A percentile compares a stretch with the other conserved stretches of the same genome.
Conservation (phyloP, 2,113 vertebrate genomes). For the Polypterus bichir region DNA sequence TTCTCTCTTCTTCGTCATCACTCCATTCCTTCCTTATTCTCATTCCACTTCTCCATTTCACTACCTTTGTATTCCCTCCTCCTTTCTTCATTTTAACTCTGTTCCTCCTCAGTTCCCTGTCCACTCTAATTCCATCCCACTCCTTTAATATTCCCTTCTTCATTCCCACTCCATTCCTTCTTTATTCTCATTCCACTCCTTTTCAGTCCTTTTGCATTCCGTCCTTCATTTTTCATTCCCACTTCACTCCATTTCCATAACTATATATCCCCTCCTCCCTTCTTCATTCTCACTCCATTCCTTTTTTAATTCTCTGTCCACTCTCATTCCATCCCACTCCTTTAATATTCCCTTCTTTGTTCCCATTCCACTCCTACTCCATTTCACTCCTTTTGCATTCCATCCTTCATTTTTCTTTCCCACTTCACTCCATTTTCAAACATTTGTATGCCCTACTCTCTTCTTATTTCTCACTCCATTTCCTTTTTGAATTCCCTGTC, state of each 20-base stretch:
- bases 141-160: slow-evolving; percentile 13
- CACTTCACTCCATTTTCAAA: slow-evolving; percentile 22
- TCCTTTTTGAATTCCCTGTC: too few species aligned
- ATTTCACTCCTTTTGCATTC: slow-evolving; percentile 24
- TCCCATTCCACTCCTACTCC: background rate
- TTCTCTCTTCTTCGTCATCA: slow-evolving; percentile 38
- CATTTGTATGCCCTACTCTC: too few species aligned
- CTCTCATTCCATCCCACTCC: slow-evolving; percentile 1
- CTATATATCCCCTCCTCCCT: background rate
- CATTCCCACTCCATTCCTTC: background rate
- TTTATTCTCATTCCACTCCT: background rate
- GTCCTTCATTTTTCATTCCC: background rate
- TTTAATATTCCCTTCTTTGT: background rate
- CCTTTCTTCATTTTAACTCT: slow-evolving; percentile 12
- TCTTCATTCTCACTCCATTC: slow-evolving; percentile 10
- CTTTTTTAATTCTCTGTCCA: slow-evolving; percentile 9
- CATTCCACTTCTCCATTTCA: slow-evolving; percentile 19
- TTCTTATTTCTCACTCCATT: too few species aligned
- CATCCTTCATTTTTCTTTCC: slow-evolving; percentile 20
- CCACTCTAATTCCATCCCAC: slow-evolving; percentile 9
- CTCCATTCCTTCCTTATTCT: slow-evolving; percentile 6
- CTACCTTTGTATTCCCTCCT: slow-evolving; percentile 14
- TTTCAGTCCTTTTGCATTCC: too few species aligned
- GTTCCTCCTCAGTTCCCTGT: slow-evolving; percentile 33
- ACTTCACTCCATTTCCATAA: background rate